Evolutionary conservation across 2,113 vertebrate species (phyloP).

Genomic region (Platichthys stellatus): DNA sequence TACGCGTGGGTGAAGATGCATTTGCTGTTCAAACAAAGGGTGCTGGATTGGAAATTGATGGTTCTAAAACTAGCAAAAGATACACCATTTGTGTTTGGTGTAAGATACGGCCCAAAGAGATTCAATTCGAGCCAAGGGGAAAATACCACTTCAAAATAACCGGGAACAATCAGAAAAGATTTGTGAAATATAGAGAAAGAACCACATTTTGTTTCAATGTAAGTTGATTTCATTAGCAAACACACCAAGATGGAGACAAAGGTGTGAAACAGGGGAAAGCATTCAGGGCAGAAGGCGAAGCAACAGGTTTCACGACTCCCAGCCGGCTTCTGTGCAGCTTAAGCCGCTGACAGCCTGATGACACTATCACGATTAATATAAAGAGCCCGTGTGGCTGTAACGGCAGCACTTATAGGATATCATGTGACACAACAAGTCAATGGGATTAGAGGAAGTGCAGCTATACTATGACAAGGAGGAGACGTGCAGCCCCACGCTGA

Average conservation of each 20-base stretch:
- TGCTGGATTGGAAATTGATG: background rate
- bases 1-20: background rate
- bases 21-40: background rate
- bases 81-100: background rate
- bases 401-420: slow-evolving; percentile 10
- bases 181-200: background rate
- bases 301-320: slow-evolving; percentile 30
- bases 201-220: background rate
- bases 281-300: background rate
- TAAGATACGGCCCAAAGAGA: background rate
- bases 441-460: slow-evolving; percentile 3
- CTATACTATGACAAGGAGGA: background rate
- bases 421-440: slow-evolving; percentile 31
- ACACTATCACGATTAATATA: slow-evolving; percentile 7
- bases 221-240: background rate
- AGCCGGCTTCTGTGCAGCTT: background rate
- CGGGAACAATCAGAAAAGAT: background rate
- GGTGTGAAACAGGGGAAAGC: background rate
- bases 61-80: background rate
- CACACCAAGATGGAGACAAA: background rate
- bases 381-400: background rate
- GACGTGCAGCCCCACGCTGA: background rate
- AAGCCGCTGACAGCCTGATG: background rate
- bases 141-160: background rate
- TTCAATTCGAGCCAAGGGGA: background rate